These are phyloP conservation scores for Dicaeum eximium DNA, from an alignment of 2,113 vertebrate genomes.

Conservation along the genomic window DNA sequence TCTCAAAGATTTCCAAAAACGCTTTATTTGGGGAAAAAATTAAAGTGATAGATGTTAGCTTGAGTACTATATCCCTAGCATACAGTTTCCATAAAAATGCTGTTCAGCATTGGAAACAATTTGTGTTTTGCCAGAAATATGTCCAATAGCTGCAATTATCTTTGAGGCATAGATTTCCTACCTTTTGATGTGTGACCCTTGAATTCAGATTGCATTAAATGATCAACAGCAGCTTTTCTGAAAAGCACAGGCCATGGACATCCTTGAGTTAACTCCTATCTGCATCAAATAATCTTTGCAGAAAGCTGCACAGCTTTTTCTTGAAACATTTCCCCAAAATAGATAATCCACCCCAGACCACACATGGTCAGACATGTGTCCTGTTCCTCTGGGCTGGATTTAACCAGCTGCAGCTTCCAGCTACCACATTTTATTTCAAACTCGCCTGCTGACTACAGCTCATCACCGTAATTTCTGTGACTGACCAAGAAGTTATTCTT, in stretches of 20 bases:
- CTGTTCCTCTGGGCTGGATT: background rate
- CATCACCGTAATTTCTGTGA: background rate
- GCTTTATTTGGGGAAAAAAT: background rate
- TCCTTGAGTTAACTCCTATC: background rate
- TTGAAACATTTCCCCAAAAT: background rate
- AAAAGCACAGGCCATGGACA: background rate
- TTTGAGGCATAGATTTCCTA: background rate
- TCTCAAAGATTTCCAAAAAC: background rate
- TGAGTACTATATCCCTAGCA: background rate
- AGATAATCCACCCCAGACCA: background rate
- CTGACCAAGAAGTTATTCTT: background rate
- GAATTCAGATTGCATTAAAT: background rate
- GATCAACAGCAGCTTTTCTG: background rate
- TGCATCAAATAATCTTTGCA: background rate
- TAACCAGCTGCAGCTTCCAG: background rate
- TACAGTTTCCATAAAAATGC: background rate
- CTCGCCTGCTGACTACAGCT: background rate
- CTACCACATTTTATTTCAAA: background rate
- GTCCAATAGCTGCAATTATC: background rate
- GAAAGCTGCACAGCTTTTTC: background rate
- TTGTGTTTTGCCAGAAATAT: background rate
- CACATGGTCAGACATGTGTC: background rate
- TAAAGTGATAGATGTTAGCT: background rate
- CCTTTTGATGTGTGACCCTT: background rate
- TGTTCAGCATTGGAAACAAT: background rate